Evolutionary conservation across 2,888 invertebrate genomes (phyloP), one percentile per base, ranked within the genome.

Genomic region (Eupelmus urozonus): DNA sequence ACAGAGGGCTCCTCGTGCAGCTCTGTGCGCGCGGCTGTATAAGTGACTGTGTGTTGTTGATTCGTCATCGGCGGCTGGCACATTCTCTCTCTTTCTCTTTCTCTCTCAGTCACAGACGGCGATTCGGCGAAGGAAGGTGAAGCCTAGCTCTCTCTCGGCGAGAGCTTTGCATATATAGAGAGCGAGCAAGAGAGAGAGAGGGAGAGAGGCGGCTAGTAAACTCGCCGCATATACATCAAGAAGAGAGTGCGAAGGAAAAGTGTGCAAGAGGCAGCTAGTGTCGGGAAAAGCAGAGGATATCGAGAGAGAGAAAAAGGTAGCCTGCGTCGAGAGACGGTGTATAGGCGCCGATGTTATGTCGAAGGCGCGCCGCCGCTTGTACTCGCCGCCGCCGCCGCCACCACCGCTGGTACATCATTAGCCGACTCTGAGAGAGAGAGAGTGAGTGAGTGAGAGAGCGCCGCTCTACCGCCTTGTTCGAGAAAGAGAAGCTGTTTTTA

Each of bases 321-420:
- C 34, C 53, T 57, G 55, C 57, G 55, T 25, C 20, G n/a, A n/a
- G n/a, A n/a, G n/a, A n/a, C 20, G 3, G 67, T 40, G 5, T n/a
- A 13, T 84, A 83, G 85, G 83, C 79, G 80, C 81, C 81, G 80
- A 74, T 78, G 76, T 79, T 81, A 81, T 81, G 81, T 81, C 79
- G 80, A 79, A 81, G 66, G 65, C 66, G 76, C 67, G 63, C 62
- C 75, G 27, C 76, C 51, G 45, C 53, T 62, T 29, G 27, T 60
- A 29, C 23, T 69, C 67, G 67, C 65, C 57, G 55, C 63, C 69
- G 13, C 53, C 60, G 34, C 59, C 49, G 63, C 27, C 25, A 34
- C 29, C 53, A 65, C 45, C 53, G 51, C 67, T 49, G 70, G 20
- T 59, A n/a, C 59, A 18, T 23, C 23, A 23, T 34, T 1, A 18